Conservation (phyloP, 2,888 invertebrate genomes). For the Terebella lapidaria region DNA sequence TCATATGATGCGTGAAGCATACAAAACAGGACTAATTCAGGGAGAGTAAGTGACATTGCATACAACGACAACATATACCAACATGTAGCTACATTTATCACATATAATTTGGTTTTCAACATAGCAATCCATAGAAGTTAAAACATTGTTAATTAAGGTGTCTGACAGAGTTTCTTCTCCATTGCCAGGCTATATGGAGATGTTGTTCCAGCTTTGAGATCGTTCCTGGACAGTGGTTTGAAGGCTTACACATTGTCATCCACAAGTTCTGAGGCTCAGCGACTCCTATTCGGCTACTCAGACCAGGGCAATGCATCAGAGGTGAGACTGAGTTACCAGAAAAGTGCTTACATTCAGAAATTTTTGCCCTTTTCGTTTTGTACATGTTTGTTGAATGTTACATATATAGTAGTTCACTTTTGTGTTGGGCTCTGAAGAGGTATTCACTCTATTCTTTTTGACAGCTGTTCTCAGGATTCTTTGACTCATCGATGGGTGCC, state of each 20-base stretch:
- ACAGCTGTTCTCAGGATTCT: slow-evolving; percentile 70
- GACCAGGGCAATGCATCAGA: slow-evolving; percentile 68
- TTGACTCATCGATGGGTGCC: slow-evolving; percentile 78
- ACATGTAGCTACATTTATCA: background rate
- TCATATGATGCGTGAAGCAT: slow-evolving; percentile 81
- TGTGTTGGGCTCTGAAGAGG: no score
- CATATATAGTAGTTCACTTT: background rate
- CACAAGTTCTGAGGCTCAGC: slow-evolving; percentile 85
- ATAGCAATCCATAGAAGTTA: no score
- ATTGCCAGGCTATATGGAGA: slow-evolving; percentile 78
- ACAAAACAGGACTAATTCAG: slow-evolving; percentile 70
- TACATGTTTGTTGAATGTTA: background rate
- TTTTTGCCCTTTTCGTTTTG: background rate
- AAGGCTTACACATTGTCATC: slow-evolving; percentile 84
- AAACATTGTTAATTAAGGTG: no score
- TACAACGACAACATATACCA: background rate
- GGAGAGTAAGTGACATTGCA: slow-evolving; percentile 75
- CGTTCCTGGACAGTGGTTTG: slow-evolving; percentile 66
- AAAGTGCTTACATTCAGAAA: no score
- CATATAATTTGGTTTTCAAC: no score
- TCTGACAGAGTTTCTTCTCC: no score
- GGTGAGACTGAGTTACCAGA: background rate
- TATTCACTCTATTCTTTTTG: no score
- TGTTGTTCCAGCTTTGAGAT: slow-evolving; percentile 69
- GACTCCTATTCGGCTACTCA: slow-evolving; percentile 75